These are phyloP conservation scores for Petrocephalus microphthalmus DNA, from an alignment of 2,113 vertebrate species.

Conservation along the genomic window DNA sequence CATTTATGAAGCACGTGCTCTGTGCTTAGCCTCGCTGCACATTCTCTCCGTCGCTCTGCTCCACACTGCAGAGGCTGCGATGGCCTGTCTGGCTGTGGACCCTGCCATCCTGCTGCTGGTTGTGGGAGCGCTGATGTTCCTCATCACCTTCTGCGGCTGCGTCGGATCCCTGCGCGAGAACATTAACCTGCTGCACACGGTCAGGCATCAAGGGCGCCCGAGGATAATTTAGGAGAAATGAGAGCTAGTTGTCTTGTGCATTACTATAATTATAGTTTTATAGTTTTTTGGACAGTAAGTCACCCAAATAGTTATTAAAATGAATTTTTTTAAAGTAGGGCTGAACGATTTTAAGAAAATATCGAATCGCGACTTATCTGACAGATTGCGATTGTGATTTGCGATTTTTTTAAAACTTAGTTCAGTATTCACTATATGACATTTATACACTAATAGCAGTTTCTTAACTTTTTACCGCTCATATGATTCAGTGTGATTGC, in stretches of 20 bases:
- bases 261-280: not conserved
- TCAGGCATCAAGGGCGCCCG: constrained; percentile 44
- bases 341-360: too few species aligned
- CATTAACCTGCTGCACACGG: constrained; percentile 80
- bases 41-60: not conserved
- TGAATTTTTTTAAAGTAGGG: not conserved
- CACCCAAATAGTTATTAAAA: not conserved
- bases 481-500: too few species aligned
- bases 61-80: constrained; percentile 66
- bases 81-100: constrained; percentile 76
- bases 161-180: constrained; percentile 86
- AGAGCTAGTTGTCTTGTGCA: not conserved
- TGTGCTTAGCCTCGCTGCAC: not conserved
- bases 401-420: too few species aligned
- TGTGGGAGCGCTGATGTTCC: constrained; percentile 81
- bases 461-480: too few species aligned
- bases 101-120: constrained; percentile 75
- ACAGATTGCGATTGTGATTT: too few species aligned
- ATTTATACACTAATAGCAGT: too few species aligned
- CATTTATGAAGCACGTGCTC: too few species aligned
- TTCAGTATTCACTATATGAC: too few species aligned
- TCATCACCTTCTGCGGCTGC: constrained; percentile 91
- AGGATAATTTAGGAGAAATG: not conserved
- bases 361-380: too few species aligned
- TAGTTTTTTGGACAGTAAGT: not conserved